Evolutionary conservation across 2,113 vertebrate genomes (phyloP).

Genomic region (Coracopsis vasa): DNA sequence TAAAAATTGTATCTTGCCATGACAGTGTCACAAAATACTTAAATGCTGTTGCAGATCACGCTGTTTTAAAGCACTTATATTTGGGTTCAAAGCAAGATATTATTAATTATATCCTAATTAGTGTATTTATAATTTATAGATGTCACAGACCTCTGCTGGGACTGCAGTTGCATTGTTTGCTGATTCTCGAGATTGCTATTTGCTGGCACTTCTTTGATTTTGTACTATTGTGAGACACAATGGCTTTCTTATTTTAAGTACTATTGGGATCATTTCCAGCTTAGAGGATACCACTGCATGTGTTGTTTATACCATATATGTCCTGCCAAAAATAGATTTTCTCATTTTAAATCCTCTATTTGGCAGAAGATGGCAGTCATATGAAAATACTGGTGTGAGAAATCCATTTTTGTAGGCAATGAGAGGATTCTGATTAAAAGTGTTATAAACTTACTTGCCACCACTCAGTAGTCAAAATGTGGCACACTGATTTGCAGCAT

Average conservation of each 20-base stretch:
- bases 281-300: background rate
- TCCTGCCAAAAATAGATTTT: background rate
- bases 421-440: background rate
- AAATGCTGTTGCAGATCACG: background rate
- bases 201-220: background rate
- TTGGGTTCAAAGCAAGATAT: background rate
- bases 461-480: background rate
- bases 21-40: background rate
- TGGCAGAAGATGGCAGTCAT: background rate
- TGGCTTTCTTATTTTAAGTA: background rate
- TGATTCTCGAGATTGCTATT: background rate
- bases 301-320: background rate
- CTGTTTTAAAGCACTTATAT: background rate
- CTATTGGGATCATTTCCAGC: background rate
- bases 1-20: background rate
- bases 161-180: background rate
- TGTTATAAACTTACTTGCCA: background rate
- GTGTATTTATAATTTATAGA: background rate
- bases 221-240: background rate
- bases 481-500: background rate
- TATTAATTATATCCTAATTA: background rate
- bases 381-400: background rate
- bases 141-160: background rate
- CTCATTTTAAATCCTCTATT: background rate
- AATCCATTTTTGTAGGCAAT: background rate